phyloP scores from a whole-genome alignment of 2,888 invertebrate species.

The Aphidius colemani region DNA sequence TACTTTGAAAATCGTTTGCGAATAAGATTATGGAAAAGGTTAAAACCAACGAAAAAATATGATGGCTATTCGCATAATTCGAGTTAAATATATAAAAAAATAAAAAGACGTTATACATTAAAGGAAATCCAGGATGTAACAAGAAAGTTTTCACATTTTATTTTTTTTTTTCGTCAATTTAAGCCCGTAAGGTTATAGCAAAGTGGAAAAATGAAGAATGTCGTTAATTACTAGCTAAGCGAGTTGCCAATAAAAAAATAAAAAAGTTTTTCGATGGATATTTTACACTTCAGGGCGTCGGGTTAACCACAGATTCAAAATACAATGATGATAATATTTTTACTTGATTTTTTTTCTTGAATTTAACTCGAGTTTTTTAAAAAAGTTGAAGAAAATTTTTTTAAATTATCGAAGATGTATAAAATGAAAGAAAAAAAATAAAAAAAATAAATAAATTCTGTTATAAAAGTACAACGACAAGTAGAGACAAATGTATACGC shows the following conservation, averaged over 20 bases:
- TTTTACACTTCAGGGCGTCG: constrained; percentile 1
- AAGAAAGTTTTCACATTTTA: constrained; percentile 3
- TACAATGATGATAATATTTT: background rate
- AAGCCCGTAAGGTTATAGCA: background rate
- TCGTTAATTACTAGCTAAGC: constrained; percentile 43
- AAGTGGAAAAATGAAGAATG: constrained; percentile 25
- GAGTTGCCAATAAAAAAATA: constrained; percentile 41
- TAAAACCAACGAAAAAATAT: background rate
- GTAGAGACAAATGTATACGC: constrained; percentile 13
- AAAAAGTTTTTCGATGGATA: constrained; percentile 15
- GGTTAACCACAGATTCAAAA: constrained; percentile 8
- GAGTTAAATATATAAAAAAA: too few relatives aligned
- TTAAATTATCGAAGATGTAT: too few relatives aligned
- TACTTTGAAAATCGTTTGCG: background rate
- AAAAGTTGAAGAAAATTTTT: background rate
- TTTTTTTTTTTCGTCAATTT: background rate
- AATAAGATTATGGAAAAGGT: background rate
- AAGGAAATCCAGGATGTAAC: background rate
- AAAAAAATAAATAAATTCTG: constrained; percentile 2
- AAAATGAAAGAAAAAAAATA: background rate
- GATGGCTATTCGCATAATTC: constrained; percentile 8
- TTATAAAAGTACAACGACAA: constrained; percentile 7
- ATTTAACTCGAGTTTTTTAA: background rate
- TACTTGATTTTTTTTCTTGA: background rate
- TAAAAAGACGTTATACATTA: background rate